These are phyloP conservation scores for Nomada ferruginata DNA, from an alignment of 2,888 invertebrate genomes.

Conservation along the genomic window DNA sequence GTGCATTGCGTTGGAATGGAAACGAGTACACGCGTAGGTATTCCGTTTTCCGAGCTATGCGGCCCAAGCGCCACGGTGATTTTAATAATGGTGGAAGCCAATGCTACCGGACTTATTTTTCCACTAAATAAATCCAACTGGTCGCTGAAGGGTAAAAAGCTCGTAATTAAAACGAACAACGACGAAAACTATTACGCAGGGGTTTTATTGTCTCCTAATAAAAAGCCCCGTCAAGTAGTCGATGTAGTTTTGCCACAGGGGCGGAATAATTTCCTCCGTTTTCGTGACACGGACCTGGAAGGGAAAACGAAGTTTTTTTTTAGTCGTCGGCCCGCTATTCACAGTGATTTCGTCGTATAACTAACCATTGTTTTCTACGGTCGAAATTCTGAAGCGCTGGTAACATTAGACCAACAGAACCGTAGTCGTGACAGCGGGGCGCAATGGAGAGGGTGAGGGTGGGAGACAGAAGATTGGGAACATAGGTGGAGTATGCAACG, in stretches of 20 bases:
- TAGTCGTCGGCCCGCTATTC: slow-evolving; percentile 32
- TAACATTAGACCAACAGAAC: slow-evolving; percentile 44
- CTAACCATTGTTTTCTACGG: slow-evolving; percentile 58
- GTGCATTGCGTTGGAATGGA: slow-evolving; percentile 58
- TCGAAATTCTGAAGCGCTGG: slow-evolving; percentile 38
- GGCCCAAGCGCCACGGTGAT: slow-evolving; percentile 8
- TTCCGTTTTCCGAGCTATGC: not conserved
- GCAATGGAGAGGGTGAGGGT: not conserved
- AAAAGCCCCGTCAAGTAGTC: slow-evolving; percentile 43
- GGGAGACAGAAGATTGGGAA: slow-evolving; percentile 34
- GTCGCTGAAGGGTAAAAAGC: slow-evolving; percentile 2
- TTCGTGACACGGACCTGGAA: slow-evolving; percentile 15
- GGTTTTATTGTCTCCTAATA: slow-evolving; percentile 31
- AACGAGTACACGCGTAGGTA: slow-evolving; percentile 13
- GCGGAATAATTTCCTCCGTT: slow-evolving; percentile 58
- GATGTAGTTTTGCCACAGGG: slow-evolving; percentile 40
- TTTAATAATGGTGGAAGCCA: slow-evolving; percentile 29
- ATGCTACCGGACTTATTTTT: slow-evolving; percentile 22
- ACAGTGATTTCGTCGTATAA: slow-evolving; percentile 42
- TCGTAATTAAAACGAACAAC: slow-evolving; percentile 43
- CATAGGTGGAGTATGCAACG: slow-evolving; percentile 45
- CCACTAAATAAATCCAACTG: slow-evolving; percentile 26
- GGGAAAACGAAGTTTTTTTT: slow-evolving; percentile 11
- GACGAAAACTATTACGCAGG: not conserved
- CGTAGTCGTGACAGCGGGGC: slow-evolving; percentile 34